phyloP scores from a whole-genome alignment of 2,888 invertebrate genomes.

The Spilosoma lubricipeda region DNA sequence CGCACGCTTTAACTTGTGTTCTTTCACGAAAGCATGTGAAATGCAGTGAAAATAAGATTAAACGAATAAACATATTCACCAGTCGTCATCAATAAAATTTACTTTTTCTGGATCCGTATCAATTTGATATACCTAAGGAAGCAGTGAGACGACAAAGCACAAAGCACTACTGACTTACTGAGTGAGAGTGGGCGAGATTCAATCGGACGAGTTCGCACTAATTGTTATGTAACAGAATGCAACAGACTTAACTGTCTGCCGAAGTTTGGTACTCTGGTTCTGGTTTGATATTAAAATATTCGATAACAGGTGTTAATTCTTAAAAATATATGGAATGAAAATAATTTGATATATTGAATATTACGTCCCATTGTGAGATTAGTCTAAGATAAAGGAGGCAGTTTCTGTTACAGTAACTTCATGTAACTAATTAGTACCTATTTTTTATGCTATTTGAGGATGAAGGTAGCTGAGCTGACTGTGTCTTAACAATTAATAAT shows the following conservation, averaged over 20 bases:
- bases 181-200: slow-evolving; percentile 52
- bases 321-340: not conserved
- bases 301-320: slow-evolving; percentile 30
- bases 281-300: slow-evolving; percentile 45
- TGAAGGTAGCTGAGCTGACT: no score
- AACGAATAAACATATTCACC: not conserved
- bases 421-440: no score
- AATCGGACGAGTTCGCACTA: slow-evolving; percentile 42
- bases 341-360: not conserved
- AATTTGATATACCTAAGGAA: slow-evolving; percentile 20
- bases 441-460: no score
- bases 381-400: no score
- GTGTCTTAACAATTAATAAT: no score
- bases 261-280: slow-evolving; percentile 26
- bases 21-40: not conserved
- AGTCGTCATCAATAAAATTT: not conserved
- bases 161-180: not conserved
- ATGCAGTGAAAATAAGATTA: not conserved
- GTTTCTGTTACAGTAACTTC: no score
- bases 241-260: slow-evolving; percentile 35
- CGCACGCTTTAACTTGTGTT: not conserved
- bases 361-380: not conserved
- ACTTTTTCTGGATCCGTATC: slow-evolving; percentile 28
- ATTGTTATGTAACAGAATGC: slow-evolving; percentile 55
- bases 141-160: slow-evolving; percentile 20